Conservation (phyloP, 2,113 vertebrate species). For the Silurus asotus region DNA sequence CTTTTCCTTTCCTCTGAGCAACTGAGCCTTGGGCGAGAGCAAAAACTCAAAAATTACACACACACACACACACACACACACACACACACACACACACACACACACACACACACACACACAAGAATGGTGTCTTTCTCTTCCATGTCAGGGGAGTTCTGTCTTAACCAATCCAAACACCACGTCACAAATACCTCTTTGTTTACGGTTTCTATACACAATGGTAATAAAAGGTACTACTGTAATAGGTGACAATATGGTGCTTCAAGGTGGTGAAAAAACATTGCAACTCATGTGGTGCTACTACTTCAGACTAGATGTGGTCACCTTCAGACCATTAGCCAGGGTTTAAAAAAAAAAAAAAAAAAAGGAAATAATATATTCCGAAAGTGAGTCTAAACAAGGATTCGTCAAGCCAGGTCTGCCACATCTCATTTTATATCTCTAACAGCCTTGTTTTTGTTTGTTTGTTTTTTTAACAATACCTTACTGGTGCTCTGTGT, state of each 20-base stretch:
- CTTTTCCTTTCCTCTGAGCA: conserved; percentile 68
- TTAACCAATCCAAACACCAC: conserved; percentile 85
- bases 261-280: conserved; percentile 85
- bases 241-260: conserved; percentile 94
- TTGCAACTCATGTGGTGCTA: conserved; percentile 85
- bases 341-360: conserved; percentile 38
- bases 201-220: conserved; percentile 93
- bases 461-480: conserved; percentile 61
- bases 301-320: conserved; percentile 61
- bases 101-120: conserved; percentile 55
- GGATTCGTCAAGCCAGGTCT: conserved; percentile 49
- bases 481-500: conserved; percentile 81
- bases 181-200: conserved; percentile 97
- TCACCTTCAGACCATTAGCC: conserved; percentile 56
- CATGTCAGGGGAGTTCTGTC: conserved; percentile 86
- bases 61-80: too few relatives aligned
- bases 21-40: conserved; percentile 78
- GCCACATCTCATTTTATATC: conserved; percentile 63
- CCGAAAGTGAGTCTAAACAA: conserved; percentile 36
- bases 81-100: too few relatives aligned
- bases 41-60: conserved; percentile 55
- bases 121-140: conserved; percentile 70
- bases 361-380: neutral
- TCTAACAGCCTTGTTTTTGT: conserved; percentile 55
- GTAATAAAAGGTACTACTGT: conserved; percentile 95